Evolutionary conservation across 2,797 vertebrate genomes (phyloP).

Genomic region (Rallus crepitans): DNA sequence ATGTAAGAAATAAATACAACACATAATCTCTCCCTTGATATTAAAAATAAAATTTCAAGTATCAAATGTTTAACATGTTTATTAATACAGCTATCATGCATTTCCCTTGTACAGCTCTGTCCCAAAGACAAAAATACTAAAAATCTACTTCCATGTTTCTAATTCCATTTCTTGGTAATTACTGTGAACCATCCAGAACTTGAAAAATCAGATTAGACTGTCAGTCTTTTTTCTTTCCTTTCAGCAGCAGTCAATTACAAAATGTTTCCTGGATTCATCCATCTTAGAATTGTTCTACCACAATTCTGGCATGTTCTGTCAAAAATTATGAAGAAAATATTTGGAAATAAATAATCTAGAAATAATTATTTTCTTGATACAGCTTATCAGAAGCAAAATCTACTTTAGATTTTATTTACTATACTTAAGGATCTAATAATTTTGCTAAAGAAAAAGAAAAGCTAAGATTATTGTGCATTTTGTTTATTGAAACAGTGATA

Average conservation of each 20-base stretch:
- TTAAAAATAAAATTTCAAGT: neutral
- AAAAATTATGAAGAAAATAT: neutral
- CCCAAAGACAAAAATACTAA: neutral
- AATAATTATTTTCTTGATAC: neutral
- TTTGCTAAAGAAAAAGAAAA: neutral
- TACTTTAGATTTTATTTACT: neutral
- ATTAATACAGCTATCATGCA: neutral
- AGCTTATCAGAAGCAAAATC: neutral
- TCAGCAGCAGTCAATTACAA: neutral
- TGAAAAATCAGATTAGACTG: neutral
- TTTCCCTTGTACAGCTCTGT: neutral
- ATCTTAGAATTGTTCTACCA: neutral
- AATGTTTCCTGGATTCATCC: neutral
- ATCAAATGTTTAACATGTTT: neutral
- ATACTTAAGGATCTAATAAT: neutral
- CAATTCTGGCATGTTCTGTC: neutral
- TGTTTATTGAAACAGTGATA: conserved; percentile 9
- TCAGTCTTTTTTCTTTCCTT: neutral
- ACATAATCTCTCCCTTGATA: neutral
- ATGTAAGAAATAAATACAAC: neutral
- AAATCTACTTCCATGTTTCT: neutral
- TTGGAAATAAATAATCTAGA: neutral
- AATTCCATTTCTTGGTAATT: neutral
- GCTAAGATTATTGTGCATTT: neutral
- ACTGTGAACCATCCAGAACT: neutral